Percentiles rank a stretch among this genome's conserved stretches.
Conservation (phyloP, 2,113 vertebrate genomes). For the Zosterops japonicus region DNA sequence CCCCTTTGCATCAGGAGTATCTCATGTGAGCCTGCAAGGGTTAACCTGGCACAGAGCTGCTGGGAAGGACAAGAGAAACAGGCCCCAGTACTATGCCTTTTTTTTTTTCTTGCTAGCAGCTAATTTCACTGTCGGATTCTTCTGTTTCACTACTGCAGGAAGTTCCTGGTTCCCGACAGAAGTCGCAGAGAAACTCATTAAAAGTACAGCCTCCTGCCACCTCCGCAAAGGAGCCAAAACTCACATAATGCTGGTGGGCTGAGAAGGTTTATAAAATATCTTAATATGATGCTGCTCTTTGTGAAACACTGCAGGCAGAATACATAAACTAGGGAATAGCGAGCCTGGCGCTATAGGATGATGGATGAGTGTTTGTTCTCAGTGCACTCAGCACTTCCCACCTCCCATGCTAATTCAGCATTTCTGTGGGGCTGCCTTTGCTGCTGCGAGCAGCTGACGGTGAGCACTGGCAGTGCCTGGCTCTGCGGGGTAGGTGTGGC, state of each 20-base stretch:
- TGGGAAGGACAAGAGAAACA: background rate
- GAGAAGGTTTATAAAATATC: background rate
- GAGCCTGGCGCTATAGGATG: background rate
- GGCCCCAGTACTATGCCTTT: background rate
- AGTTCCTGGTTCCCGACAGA: background rate
- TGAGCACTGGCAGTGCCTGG: background rate
- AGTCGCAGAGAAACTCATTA: background rate
- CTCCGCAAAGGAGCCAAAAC: background rate
- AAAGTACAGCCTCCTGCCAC: background rate
- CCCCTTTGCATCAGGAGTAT: background rate
- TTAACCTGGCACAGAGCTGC: background rate
- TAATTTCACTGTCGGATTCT: background rate
- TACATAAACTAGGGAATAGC: background rate
- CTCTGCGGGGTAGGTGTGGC: background rate
- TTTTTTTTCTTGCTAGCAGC: background rate
- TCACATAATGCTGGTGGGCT: background rate
- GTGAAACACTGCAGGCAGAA: background rate
- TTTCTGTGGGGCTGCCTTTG: background rate
- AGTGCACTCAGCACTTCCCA: background rate
- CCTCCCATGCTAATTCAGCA: background rate
- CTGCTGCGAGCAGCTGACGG: background rate
- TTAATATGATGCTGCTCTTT: background rate
- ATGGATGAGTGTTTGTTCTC: background rate
- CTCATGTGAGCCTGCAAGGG: background rate
- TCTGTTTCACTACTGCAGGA: background rate